phyloP scores from a whole-genome alignment of 2,797 vertebrate species.

The Coregonus suidteri region DNA sequence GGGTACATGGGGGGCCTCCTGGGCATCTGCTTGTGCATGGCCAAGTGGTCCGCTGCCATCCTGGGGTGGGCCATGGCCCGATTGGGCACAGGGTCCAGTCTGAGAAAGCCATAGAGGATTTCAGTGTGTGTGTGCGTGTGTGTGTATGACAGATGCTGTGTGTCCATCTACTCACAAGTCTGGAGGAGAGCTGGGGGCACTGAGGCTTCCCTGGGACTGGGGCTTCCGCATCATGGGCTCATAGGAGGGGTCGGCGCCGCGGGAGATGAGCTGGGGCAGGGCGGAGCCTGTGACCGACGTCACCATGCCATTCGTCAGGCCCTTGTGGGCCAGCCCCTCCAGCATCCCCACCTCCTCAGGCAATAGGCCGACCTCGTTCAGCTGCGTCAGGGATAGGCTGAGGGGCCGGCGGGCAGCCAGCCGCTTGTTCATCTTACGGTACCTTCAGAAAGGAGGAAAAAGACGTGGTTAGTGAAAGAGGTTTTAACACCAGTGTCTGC shows the following conservation, averaged over 20 bases:
- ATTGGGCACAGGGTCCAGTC: conserved; percentile 85
- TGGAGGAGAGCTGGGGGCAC: conserved; percentile 93
- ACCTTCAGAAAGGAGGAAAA: conserved; percentile 70
- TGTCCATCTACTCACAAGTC: conserved; percentile 80
- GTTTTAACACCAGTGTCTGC: not conserved
- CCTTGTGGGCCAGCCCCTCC: conserved; percentile 84
- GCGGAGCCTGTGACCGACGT: conserved; percentile 57
- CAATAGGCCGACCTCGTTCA: conserved; percentile 81
- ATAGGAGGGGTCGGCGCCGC: conserved; percentile 86
- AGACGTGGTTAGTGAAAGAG: not conserved
- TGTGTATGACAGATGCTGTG: too few relatives aligned
- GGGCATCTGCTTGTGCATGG: conserved; percentile 86
- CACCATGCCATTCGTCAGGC: conserved; percentile 88
- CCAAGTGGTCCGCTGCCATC: conserved; percentile 81
- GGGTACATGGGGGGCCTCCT: conserved; percentile 86
- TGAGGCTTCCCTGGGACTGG: conserved; percentile 87
- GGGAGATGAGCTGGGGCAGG: conserved; percentile 88
- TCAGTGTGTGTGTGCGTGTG: not conserved
- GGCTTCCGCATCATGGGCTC: conserved; percentile 84
- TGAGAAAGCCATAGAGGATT: conserved; percentile 47
- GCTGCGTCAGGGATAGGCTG: conserved; percentile 76
- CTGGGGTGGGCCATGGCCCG: conserved; percentile 77
- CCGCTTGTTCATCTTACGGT: conserved; percentile 98
- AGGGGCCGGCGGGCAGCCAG: conserved; percentile 80
- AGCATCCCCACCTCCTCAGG: conserved; percentile 85